These are phyloP conservation scores for Drosophila parabipectinata DNA, from an alignment of 1,140 invertebrate genomes.

Conservation along the genomic window DNA sequence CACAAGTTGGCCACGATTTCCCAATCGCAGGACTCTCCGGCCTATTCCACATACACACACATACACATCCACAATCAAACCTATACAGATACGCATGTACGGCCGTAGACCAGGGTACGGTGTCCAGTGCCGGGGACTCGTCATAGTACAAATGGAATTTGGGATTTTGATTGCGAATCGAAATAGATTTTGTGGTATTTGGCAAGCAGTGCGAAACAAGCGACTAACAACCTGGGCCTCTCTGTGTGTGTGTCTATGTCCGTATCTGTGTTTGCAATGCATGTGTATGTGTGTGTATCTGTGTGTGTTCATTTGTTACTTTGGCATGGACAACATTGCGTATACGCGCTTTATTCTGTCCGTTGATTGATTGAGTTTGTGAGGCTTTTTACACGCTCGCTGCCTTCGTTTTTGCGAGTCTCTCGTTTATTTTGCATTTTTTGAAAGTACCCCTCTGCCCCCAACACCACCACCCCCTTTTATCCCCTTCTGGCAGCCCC, in stretches of 20 bases:
- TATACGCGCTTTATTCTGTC: conserved; percentile 78
- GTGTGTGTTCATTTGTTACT: conserved; percentile 71
- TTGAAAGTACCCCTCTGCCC: background rate
- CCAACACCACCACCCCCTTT: background rate
- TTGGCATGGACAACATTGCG: conserved; percentile 74
- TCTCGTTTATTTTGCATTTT: conserved; percentile 61
- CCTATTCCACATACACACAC: conserved; percentile 30
- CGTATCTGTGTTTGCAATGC: conserved; percentile 28
- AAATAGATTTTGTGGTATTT: conserved; percentile 83
- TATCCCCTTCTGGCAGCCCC: background rate
- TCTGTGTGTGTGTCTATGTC: conserved; percentile 15
- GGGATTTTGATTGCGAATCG: conserved; percentile 83
- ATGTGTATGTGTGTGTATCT: conserved; percentile 23
- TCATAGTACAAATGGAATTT: conserved; percentile 77
- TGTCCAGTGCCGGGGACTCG: conserved; percentile 20
- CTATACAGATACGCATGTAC: background rate
- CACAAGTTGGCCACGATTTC: conserved; percentile 81
- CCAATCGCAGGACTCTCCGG: conserved; percentile 41
- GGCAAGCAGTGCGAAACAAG: conserved; percentile 75
- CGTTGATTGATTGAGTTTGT: conserved; percentile 78
- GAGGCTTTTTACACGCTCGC: conserved; percentile 60
- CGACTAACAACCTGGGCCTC: conserved; percentile 40
- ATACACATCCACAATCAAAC: background rate
- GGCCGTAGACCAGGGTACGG: background rate
- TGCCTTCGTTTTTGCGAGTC: conserved; percentile 50